Base-by-base conservation (phyloP, 1,140 invertebrate species). In the Saccostrea cuccullata region DNA sequence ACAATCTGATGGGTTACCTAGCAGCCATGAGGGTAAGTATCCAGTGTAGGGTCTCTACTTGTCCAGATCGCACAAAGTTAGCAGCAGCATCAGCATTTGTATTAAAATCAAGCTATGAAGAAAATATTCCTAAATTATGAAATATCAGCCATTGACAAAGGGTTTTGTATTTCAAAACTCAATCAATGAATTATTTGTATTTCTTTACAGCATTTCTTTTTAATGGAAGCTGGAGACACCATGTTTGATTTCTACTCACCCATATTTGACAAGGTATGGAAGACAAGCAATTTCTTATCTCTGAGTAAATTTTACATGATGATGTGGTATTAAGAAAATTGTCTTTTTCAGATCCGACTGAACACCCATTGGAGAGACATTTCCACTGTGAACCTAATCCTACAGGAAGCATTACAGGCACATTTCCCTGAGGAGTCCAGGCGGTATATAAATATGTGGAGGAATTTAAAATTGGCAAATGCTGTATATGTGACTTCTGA, bases 181-280 rank as follows among this genome's bases (percentile, higher is more conserved):
- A 23, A 17, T 8, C 23, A 3, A 36, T 83, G 11, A 55, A 17
- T 40, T 47, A 1, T 55, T 60, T 47, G n/a, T 77, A 84, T n/a
- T 15, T 85, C 17, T 86, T 85, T 93, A 30, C 88, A 95, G 94
- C 91, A 91, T 83, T 93, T 97, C 88, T 97, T 96, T 90, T 95
- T 97, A 92, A 96, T 97, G 96, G 96, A 96, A 91, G 94, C 94
- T 82, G 96, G 96, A 58, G 96, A 96, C 90, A 92, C 96, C 17
- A 96, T 97, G 95, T 96, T 96, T 91, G 96, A 96, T 87, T 96
- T 97, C 92, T 96, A 96, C 89, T 95, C 95, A 30, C 93, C 95
- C 67, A 95, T 96, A 56, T 96, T 96, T 95, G 90, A 95, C 17
- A 96, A 96, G 94, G 96, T 96, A 93, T 89, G 85, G 89, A 30